Percentiles rank a stretch among this genome's conserved stretches.
Evolutionary conservation across 1,140 invertebrate genomes (phyloP).

Genomic region (Drosophila nigrodunni): DNA sequence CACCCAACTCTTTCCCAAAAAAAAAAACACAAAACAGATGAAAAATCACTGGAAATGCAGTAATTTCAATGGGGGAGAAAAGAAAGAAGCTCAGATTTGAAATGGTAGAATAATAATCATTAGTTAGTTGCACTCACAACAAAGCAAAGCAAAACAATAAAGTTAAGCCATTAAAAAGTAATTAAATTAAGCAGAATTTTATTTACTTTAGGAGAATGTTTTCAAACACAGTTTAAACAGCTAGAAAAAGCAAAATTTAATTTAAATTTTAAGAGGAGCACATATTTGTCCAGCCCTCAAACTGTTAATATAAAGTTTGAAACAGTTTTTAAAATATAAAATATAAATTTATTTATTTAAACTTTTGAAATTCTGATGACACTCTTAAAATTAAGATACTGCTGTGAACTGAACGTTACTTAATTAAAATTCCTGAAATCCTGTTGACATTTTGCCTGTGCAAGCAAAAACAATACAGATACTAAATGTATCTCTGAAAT

Average conservation of each 20-base stretch:
- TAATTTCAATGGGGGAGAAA: background rate
- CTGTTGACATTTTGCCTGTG: background rate
- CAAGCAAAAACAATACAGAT: background rate
- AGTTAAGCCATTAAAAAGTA: background rate
- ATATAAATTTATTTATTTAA: no score
- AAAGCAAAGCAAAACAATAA: no score
- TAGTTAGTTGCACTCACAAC: no score
- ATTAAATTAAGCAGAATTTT: background rate
- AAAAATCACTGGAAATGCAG: background rate
- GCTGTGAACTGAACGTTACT: background rate
- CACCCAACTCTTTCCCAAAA: constrained; percentile 4
- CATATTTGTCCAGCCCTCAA: no score
- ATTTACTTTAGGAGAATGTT: background rate
- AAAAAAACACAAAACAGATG: background rate
- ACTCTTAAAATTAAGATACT: background rate
- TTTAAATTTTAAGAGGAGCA: no score
- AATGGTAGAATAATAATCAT: background rate
- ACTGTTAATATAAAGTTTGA: no score
- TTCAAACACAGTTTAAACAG: background rate
- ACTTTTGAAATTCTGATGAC: no score
- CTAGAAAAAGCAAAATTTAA: no score
- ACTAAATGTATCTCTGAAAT: background rate
- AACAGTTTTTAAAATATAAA: no score
- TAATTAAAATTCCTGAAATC: background rate
- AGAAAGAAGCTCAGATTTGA: background rate